Conservation (phyloP, 2,797 vertebrate species). For the Luscinia luscinia region DNA sequence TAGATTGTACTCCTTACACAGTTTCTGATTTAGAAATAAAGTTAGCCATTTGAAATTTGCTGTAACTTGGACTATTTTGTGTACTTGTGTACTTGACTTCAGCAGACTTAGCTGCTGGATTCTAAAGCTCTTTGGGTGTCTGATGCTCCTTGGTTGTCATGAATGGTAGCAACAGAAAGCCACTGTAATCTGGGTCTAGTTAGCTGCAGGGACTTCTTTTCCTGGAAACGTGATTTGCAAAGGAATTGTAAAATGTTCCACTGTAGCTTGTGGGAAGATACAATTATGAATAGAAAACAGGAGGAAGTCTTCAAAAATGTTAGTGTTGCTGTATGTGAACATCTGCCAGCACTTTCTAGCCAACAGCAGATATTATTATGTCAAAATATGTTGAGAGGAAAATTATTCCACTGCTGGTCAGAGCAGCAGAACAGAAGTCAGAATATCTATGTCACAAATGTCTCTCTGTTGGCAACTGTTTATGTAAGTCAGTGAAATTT, state of each 20-base stretch:
- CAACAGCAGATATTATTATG: slow-evolving; percentile 33
- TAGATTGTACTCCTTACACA: background rate
- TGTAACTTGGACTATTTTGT: background rate
- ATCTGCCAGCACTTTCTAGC: slow-evolving; percentile 42
- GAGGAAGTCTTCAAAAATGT: slow-evolving; percentile 37
- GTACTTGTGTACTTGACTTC: background rate
- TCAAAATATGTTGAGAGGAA: slow-evolving; percentile 32
- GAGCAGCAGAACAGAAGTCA: slow-evolving; percentile 3
- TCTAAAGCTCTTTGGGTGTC: background rate
- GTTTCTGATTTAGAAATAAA: background rate
- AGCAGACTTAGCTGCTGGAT: background rate
- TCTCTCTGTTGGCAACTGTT: background rate
- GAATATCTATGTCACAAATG: background rate
- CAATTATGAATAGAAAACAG: slow-evolving; percentile 21
- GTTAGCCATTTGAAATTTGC: background rate
- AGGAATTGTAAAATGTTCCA: slow-evolving; percentile 27
- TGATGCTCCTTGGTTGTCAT: background rate
- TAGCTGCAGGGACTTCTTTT: slow-evolving; percentile 18
- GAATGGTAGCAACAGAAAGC: background rate
- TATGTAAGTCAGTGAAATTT: background rate
- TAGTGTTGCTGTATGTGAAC: background rate
- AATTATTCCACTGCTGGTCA: slow-evolving; percentile 30
- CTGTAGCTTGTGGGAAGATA: slow-evolving; percentile 6
- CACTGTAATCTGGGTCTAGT: background rate
- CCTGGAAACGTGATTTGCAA: background rate